Conservation (phyloP, 2,888 invertebrate species). For the Eristalis intricaria region DNA sequence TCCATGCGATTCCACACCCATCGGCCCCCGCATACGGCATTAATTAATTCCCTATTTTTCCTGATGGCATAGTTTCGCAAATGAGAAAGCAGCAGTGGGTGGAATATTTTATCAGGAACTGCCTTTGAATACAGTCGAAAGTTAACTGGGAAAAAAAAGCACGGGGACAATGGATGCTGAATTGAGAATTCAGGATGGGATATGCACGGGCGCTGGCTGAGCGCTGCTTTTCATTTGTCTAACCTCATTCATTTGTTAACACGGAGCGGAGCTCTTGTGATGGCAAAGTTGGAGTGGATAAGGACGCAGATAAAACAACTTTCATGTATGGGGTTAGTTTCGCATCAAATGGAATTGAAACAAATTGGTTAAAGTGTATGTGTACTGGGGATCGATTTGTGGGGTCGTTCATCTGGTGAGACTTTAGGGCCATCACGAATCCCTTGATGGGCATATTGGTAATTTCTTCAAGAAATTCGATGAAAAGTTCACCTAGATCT, state of each 20-base stretch:
- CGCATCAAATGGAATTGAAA: background rate
- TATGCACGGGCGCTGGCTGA: background rate
- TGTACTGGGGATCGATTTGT: background rate
- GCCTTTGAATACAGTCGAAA: slow-evolving; percentile 33
- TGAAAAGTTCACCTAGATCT: too few relatives aligned
- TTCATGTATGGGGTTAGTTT: background rate
- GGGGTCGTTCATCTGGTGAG: too few relatives aligned
- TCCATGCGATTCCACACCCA: slow-evolving; percentile 3
- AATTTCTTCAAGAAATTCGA: too few relatives aligned
- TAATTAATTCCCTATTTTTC: slow-evolving; percentile 50
- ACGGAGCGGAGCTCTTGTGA: background rate
- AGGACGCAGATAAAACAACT: background rate
- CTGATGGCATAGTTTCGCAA: slow-evolving; percentile 47
- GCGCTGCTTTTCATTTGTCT: slow-evolving; percentile 34
- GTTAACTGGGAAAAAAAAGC: background rate
- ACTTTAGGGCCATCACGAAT: too few relatives aligned
- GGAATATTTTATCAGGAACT: slow-evolving; percentile 1
- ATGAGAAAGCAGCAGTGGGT: background rate
- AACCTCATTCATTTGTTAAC: slow-evolving; percentile 33
- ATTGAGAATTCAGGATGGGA: slow-evolving; percentile 50
- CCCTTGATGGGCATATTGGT: too few relatives aligned
- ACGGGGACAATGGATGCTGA: slow-evolving; percentile 32
- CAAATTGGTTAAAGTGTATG: background rate
- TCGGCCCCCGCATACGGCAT: slow-evolving; percentile 14
- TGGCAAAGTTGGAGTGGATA: background rate